These are phyloP conservation scores for Acropternis orthonyx DNA, from an alignment of 2,797 vertebrate genomes.

Conservation along the genomic window DNA sequence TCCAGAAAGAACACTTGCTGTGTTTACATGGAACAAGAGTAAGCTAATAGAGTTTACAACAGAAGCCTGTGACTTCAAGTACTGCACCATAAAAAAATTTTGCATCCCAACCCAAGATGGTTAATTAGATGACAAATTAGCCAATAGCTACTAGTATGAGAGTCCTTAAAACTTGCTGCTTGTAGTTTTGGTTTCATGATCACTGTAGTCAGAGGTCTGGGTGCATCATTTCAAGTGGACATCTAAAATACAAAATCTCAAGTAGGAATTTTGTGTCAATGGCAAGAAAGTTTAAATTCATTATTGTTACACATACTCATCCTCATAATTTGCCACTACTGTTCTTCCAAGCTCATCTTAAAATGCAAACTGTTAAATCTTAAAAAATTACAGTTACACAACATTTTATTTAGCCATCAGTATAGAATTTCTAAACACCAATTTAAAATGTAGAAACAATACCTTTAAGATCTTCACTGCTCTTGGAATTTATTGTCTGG, in stretches of 20 bases:
- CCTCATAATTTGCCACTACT: not conserved
- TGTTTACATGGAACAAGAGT: not conserved
- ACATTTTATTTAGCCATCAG: not conserved
- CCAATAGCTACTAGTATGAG: not conserved
- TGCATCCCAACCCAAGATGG: not conserved
- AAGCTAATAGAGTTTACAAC: fast-evolving
- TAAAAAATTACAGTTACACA: not conserved
- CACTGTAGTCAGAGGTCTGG: not conserved
- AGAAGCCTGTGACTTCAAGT: not conserved
- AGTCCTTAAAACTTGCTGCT: not conserved
- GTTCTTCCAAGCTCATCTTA: not conserved
- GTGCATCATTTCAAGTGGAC: not conserved
- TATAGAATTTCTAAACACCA: not conserved
- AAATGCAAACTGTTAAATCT: not conserved
- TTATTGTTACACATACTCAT: not conserved
- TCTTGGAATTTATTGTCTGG: not conserved
- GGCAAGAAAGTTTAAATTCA: not conserved
- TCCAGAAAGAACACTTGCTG: not conserved
- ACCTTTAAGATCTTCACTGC: not conserved
- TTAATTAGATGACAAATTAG: not conserved
- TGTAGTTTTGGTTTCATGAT: not conserved
- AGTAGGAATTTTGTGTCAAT: not conserved
- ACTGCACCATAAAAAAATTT: not conserved
- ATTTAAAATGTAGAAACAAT: not conserved
- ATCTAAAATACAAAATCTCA: not conserved